Evolutionary conservation across 2,113 vertebrate species (phyloP).

Genomic region (Gobio gobio): DNA sequence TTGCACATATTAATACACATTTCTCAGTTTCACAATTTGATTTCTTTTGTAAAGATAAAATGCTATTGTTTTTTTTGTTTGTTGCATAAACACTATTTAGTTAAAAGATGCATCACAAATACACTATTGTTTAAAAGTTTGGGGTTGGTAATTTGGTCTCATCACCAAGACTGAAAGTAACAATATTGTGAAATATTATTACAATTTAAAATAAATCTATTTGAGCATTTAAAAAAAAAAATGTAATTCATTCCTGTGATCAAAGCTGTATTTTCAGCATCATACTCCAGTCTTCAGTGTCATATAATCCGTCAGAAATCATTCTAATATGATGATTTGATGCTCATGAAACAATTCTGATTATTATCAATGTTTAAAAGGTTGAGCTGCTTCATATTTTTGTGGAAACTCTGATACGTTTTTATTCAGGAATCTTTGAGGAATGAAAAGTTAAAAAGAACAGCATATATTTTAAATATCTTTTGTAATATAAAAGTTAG

Average conservation of each 20-base stretch:
- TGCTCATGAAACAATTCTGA: no score
- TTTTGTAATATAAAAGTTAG: not conserved
- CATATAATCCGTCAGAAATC: not conserved
- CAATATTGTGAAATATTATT: not conserved
- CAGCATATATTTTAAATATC: not conserved
- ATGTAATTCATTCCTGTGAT: not conserved
- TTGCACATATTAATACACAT: not conserved
- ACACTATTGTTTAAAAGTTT: not conserved
- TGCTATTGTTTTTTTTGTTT: not conserved
- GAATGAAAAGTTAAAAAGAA: no score
- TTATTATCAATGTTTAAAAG: no score
- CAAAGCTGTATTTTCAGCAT: not conserved
- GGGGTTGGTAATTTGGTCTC: not conserved
- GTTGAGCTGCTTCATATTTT: not conserved
- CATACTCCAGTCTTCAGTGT: not conserved
- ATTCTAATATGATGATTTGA: no score
- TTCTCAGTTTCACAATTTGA: not conserved
- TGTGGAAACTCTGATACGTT: not conserved
- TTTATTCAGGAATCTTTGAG: not conserved
- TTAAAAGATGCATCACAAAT: slow-evolving; percentile 15
- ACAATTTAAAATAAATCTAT: not conserved
- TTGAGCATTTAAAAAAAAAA: no score
- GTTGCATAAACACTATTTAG: not conserved
- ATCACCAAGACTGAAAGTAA: not conserved
- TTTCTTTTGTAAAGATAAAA: not conserved